Evolutionary conservation across 2,888 invertebrate genomes (phyloP).

Genomic region (Tachina fera): DNA sequence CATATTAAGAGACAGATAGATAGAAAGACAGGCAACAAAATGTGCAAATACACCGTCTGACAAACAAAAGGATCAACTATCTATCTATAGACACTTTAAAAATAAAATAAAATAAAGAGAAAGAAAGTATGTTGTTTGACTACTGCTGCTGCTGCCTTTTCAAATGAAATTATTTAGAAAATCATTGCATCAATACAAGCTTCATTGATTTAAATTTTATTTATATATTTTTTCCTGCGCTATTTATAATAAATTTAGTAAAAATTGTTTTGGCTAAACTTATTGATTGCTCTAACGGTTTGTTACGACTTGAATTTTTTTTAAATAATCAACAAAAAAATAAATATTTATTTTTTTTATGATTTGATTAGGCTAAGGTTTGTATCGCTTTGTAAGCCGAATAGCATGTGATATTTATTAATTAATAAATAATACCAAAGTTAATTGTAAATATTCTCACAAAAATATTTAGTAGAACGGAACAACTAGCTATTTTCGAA

Average conservation of each 20-base stretch:
- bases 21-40: constrained; percentile 11
- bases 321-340: too few relatives aligned
- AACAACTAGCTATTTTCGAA: too few relatives aligned
- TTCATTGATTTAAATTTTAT: constrained; percentile 55
- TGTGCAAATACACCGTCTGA: constrained; percentile 3
- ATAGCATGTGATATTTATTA: too few relatives aligned
- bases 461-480: too few relatives aligned
- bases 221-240: constrained; percentile 5
- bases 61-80: constrained; percentile 23
- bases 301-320: neutral
- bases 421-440: too few relatives aligned
- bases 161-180: constrained; percentile 64
- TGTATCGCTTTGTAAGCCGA: too few relatives aligned
- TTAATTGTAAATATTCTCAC: too few relatives aligned
- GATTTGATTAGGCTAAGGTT: too few relatives aligned
- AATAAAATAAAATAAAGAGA: constrained; percentile 20
- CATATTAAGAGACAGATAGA: constrained; percentile 2
- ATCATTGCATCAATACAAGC: constrained; percentile 52
- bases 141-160: constrained; percentile 24
- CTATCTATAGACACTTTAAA: constrained; percentile 2
- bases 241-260: neutral
- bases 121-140: constrained; percentile 38
- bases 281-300: neutral
- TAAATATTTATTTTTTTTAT: too few relatives aligned
- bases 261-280: neutral